Evolutionary conservation across 2,797 vertebrate genomes (phyloP).

Genomic region (Lagodon rhomboides): DNA sequence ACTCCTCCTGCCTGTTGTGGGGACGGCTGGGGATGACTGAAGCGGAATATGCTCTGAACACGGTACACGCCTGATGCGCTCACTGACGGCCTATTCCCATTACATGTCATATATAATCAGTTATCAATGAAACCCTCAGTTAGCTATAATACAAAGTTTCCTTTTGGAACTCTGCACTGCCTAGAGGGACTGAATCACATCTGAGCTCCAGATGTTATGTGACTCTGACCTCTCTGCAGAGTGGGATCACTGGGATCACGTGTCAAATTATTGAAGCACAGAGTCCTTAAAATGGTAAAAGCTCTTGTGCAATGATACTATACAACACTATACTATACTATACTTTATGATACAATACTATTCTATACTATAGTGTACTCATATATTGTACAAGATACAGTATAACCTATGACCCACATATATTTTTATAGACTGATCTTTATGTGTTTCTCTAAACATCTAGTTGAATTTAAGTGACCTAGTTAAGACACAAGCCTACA

Average conservation of each 20-base stretch:
- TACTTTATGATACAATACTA: too few species aligned
- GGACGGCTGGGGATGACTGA: background rate
- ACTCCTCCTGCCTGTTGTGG: background rate
- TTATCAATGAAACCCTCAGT: too few species aligned
- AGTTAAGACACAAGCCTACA: too few species aligned
- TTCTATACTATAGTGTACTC: too few species aligned
- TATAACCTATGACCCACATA: too few species aligned
- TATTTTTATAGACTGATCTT: too few species aligned
- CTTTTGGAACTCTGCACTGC: background rate
- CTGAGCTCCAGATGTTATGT: background rate
- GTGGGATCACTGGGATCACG: background rate
- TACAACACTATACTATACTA: too few species aligned
- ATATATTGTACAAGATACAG: too few species aligned
- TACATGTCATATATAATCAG: background rate
- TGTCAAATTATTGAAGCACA: background rate
- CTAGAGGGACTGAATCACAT: background rate
- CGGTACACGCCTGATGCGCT: background rate
- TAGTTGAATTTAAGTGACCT: too few species aligned
- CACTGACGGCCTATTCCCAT: background rate
- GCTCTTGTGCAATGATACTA: too few species aligned
- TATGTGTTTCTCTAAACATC: too few species aligned
- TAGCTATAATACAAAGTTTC: background rate
- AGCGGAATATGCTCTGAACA: background rate
- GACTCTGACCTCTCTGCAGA: slow-evolving; percentile 16
- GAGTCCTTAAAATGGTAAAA: too few species aligned